A percentile compares a stretch with the other conserved stretches of the same genome.
Evolutionary conservation across 2,797 vertebrate species (phyloP).

Genomic region (Allobates femoralis): DNA sequence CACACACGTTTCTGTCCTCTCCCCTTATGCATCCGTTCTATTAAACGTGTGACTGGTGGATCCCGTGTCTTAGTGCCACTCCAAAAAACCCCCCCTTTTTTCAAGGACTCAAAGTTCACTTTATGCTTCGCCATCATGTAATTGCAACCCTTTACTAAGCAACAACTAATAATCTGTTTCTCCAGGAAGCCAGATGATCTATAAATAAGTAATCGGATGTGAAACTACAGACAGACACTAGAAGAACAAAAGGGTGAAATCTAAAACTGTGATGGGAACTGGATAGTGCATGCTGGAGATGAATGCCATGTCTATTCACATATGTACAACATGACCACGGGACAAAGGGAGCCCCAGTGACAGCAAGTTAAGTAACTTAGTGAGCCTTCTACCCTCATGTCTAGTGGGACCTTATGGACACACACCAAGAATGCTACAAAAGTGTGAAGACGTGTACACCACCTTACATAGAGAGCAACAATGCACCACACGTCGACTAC

Average conservation of each 20-base stretch:
- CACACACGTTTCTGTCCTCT: no score
- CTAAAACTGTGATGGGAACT: conserved; percentile 47
- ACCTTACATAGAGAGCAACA: background rate
- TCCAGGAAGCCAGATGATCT: conserved; percentile 49
- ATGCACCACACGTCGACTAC: no score
- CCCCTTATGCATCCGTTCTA: no score
- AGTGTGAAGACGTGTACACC: background rate
- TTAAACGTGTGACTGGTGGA: no score
- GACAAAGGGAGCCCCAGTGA: background rate
- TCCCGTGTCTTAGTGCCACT: no score
- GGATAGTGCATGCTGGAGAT: background rate
- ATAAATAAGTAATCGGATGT: conserved; percentile 60
- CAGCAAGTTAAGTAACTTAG: background rate
- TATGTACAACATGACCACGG: background rate
- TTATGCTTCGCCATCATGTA: conserved; percentile 10
- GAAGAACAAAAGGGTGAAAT: conserved; percentile 42
- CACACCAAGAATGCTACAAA: background rate
- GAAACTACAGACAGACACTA: conserved; percentile 36
- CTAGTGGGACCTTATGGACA: background rate
- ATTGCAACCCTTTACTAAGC: conserved; percentile 35
- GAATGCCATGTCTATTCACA: conserved; percentile 14
- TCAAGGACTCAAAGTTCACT: background rate
- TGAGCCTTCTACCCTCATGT: background rate
- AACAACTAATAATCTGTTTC: conserved; percentile 52
- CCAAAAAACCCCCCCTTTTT: no score